Evolutionary conservation across 2,888 invertebrate species (phyloP), one percentile per base, ranked within the genome.

Genomic region (Marasmarcha lunaedactyla): DNA sequence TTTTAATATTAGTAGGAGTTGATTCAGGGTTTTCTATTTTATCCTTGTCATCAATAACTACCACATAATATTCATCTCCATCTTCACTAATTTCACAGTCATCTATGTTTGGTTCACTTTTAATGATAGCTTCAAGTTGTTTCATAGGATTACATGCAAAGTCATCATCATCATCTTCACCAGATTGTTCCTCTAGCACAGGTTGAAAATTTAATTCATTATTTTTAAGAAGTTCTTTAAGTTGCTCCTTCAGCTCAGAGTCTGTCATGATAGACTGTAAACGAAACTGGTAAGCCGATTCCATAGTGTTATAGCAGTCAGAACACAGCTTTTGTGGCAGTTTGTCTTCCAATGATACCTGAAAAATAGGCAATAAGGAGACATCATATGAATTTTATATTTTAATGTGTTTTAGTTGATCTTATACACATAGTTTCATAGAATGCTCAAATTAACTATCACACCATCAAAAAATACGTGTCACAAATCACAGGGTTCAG

Each of bases 1-100:
- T 33, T 10, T 25, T 14, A 15, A 14, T 37, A 39, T 53, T 43
- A 2, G 45, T 35, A 3, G 39, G 25, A 44, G 55, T 54, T 34
- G 44, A 15, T 47, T 55, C 56, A 20, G 45, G 36, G 26, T 39
- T 43, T 34, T 50, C 44, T 14, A 46, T 33, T 41, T 44, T 45
- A 11, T 53, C 49, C 44, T 69, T 63, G 3, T 78, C 71, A 52
- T 83, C 73, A 43, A 84, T 78, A 1, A 84, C 81, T 14, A 84
- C 61, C 2, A 84, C 81, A 51, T 83, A 83, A 42, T 81, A 84
- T 48, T 84, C 83, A 59, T 84, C 84, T 49, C 83, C 83, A 51
- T 67, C 71, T 35, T 83, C 83, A n/a, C n/a, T n/a, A n/a, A n/a
- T n/a, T 58, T 84, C 84, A 20, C 3, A 3, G 49, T 84, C 84